A percentile compares a stretch with the other conserved stretches of the same genome.
Evolutionary conservation across 1,140 invertebrate genomes (phyloP).

Genomic region (Trissolcus basalis): DNA sequence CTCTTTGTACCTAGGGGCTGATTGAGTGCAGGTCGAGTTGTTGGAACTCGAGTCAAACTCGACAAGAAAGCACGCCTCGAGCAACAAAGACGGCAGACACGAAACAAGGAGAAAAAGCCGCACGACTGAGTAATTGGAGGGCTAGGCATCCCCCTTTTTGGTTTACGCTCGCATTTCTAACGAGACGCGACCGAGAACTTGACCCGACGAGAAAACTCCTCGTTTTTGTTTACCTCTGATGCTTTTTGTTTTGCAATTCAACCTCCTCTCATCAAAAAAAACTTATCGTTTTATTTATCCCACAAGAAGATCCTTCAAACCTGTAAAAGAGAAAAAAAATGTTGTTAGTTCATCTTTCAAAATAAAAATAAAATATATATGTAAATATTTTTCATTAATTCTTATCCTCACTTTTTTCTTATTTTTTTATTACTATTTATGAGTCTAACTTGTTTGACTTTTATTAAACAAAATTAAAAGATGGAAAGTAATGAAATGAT

Average conservation of each 20-base stretch:
- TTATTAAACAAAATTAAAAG: too few species aligned
- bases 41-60: conserved; percentile 42
- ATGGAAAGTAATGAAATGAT: neutral
- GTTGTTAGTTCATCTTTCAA: too few species aligned
- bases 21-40: conserved; percentile 55
- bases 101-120: conserved; percentile 29
- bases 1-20: conserved; percentile 53
- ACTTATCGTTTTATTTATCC: conserved; percentile 19
- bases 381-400: too few species aligned
- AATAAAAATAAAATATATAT: too few species aligned
- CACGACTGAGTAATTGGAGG: conserved; percentile 58
- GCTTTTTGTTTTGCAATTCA: neutral
- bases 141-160: conserved; percentile 52
- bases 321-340: too few species aligned
- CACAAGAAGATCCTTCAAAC: neutral
- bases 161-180: conserved; percentile 56
- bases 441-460: too few species aligned
- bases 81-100: conserved; percentile 22
- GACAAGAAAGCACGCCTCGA: conserved; percentile 52
- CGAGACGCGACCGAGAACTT: conserved; percentile 57
- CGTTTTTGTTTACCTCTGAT: conserved; percentile 17
- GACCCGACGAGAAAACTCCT: conserved; percentile 45
- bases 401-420: too few species aligned
- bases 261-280: conserved; percentile 10
- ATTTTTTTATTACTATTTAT: too few species aligned